These are phyloP conservation scores for Sebastes steindachneri DNA, from an alignment of 2,797 vertebrate species.

Conservation along the genomic window DNA sequence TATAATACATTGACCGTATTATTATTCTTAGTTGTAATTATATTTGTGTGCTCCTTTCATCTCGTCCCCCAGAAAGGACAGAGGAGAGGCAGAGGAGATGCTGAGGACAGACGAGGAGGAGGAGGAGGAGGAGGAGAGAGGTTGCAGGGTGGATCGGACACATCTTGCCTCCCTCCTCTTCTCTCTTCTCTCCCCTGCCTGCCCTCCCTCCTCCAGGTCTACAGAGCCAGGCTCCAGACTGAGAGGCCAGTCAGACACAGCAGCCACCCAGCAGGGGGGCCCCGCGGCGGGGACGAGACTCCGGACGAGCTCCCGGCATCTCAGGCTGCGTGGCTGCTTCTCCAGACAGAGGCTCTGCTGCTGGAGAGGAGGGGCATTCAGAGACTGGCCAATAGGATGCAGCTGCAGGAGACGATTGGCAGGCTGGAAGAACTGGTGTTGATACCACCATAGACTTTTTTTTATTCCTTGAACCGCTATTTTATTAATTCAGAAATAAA, in stretches of 20 bases:
- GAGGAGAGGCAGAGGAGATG: not conserved
- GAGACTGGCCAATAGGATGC: slow-evolving; percentile 52
- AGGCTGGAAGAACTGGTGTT: slow-evolving; percentile 57
- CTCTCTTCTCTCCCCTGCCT: not conserved
- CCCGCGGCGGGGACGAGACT: fast-evolving
- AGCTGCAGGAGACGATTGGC: slow-evolving; percentile 59
- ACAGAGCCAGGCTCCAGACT: slow-evolving; percentile 35
- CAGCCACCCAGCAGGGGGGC: not conserved
- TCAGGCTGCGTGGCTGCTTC: slow-evolving; percentile 39
- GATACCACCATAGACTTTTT: slow-evolving; percentile 54
- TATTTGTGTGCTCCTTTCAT: not conserved
- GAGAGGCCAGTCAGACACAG: not conserved
- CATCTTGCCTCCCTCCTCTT: not conserved
- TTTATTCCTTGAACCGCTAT: not conserved
- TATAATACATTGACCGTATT: not conserved
- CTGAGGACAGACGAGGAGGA: not conserved
- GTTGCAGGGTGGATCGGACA: not conserved
- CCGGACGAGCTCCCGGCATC: not conserved
- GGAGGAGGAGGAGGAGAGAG: not conserved
- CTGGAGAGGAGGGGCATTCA: slow-evolving; percentile 39
- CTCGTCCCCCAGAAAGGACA: slow-evolving; percentile 17
- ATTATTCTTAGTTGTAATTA: not conserved
- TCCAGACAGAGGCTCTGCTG: slow-evolving; percentile 40
- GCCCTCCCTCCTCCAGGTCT: slow-evolving; percentile 5
- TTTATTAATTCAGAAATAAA: not conserved